Percentiles rank a stretch among this genome's conserved stretches.
Conservation (phyloP, 1,140 invertebrate species). For the Metopolophium dirhodum region DNA sequence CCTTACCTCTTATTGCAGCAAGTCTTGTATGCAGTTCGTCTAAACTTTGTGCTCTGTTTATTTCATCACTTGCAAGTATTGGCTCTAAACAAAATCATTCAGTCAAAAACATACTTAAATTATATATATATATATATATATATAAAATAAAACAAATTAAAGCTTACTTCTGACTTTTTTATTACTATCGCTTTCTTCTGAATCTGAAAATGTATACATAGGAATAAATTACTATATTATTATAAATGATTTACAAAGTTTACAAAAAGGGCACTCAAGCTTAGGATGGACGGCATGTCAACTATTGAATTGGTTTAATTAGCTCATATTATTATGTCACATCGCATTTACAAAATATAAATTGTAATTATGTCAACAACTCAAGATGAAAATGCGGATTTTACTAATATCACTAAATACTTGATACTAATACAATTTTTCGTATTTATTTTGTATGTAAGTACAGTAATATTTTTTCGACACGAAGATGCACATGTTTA, state of each 20-base stretch:
- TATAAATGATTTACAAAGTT: neutral
- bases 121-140: neutral
- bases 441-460: neutral
- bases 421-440: neutral
- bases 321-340: neutral
- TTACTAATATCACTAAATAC: neutral
- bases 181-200: constrained; percentile 28
- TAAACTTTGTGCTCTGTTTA: constrained; percentile 50
- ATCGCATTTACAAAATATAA: neutral
- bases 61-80: constrained; percentile 40
- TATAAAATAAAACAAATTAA: neutral
- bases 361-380: neutral
- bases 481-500: neutral
- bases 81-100: constrained; percentile 35
- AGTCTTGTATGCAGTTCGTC: constrained; percentile 51
- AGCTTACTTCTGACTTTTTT: constrained; percentile 39
- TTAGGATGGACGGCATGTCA: neutral
- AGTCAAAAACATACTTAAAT: neutral
- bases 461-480: neutral
- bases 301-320: too few species aligned
- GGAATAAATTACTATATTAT: neutral
- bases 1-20: constrained; percentile 46
- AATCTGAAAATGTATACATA: constrained; percentile 12
- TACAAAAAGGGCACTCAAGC: neutral
- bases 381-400: neutral